Base-by-base conservation (phyloP, 2,797 vertebrate genomes). In the Falco naumanni region DNA sequence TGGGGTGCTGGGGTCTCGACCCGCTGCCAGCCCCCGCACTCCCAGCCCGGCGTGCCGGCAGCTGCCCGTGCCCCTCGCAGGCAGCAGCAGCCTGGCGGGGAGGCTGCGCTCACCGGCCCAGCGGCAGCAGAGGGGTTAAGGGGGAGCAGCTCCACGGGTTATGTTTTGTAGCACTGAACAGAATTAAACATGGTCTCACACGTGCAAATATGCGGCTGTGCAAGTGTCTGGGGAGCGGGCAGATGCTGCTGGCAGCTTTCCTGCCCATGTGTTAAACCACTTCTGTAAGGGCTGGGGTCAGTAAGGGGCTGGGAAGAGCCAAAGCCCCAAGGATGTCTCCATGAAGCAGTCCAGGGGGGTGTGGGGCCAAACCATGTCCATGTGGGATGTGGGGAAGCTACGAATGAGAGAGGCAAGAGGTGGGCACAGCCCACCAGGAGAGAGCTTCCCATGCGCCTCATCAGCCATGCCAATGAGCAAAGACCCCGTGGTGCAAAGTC, bases 291-390 rank as follows among this genome's bases (percentile, higher is more conserved):
- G 56, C 3, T 31, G 81, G 68, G 68, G 15, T 24, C 61, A 37
- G 66, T 3, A 6, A 25, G 57, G 61, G 56, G 69, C 64, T 2
- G 7, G 61, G 13, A 31, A 12, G 50, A 84, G 81, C 14, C 6
- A 0, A 69, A 59, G 16, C 7, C 25, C 29, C 56, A 16, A 8
- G 17, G 24, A 7, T 9, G 16, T 2, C 16, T 14, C 75, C 39
- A 29, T 2, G 4, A 34, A 34, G 64, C 22, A 25, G 5, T 8
- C 16, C 1, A 1, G 74, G 79, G 22, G 16, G 16, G 17, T 4
- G 3, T 1, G 37, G n/a, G 50, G 9, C 37, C 57, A 68, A 41
- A 25, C 4, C 18, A 3, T 0, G 3, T 9, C 47, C 28, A 0
- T 5, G 25, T 0, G 1, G n/a, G 19, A 41, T 70, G 24, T 75